A percentile compares a stretch with the other conserved stretches of the same genome.
Evolutionary conservation across 2,888 invertebrate species (phyloP).

Genomic region (Polymixis flavicincta): DNA sequence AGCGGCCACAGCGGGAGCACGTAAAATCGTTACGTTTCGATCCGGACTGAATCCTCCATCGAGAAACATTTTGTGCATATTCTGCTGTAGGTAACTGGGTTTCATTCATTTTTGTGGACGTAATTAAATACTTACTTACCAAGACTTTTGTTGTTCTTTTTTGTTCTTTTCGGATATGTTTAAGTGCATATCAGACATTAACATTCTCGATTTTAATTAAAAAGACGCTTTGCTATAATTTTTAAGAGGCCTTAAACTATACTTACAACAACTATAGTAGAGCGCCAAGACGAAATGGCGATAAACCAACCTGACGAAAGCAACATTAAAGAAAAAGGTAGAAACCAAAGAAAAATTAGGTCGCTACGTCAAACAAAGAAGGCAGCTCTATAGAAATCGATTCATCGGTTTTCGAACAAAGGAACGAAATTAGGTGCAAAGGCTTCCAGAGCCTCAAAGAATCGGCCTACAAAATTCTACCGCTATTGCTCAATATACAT

Average conservation of each 20-base stretch:
- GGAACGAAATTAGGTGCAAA: conserved; percentile 50
- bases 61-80: conserved; percentile 69
- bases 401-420: conserved; percentile 54
- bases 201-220: not conserved
- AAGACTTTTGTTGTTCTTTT: not conserved
- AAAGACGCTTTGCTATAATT: too few relatives aligned
- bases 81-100: conserved; percentile 61
- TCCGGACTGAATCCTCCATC: conserved; percentile 64
- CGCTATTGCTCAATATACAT: conserved; percentile 19
- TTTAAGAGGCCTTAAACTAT: too few relatives aligned
- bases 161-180: not conserved
- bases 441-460: conserved; percentile 25
- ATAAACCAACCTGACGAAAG: conserved; percentile 26
- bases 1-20: conserved; percentile 56
- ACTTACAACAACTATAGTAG: not conserved
- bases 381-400: conserved; percentile 51
- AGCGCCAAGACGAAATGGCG: not conserved
- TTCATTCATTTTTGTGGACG: conserved; percentile 56
- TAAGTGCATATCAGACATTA: not conserved
- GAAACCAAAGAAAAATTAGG: conserved; percentile 45
- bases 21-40: conserved; percentile 75
- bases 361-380: conserved; percentile 45
- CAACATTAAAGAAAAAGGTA: conserved; percentile 36
- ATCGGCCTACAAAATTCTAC: not conserved
- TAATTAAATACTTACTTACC: conserved; percentile 11